phyloP scores from a whole-genome alignment of 2,113 vertebrate genomes.

The Gymnogyps californianus region DNA sequence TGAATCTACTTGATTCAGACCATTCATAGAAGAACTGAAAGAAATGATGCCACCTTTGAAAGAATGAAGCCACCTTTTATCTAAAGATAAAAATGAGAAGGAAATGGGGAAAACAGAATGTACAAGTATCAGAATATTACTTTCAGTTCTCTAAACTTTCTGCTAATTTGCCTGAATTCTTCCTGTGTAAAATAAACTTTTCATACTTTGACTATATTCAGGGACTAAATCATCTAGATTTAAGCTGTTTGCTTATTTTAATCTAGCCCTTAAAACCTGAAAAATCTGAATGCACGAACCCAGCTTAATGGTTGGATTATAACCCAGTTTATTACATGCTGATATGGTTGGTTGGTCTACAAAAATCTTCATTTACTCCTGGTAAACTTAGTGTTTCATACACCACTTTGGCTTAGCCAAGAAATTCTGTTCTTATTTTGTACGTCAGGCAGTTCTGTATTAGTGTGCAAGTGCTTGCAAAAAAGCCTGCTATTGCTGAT shows the following conservation, averaged over 20 bases:
- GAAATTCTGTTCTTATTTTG: background rate
- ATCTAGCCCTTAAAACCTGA: background rate
- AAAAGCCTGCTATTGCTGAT: background rate
- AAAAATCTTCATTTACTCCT: background rate
- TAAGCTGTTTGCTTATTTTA: background rate
- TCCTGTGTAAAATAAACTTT: background rate
- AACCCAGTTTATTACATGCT: background rate
- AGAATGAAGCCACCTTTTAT: background rate
- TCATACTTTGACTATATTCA: background rate
- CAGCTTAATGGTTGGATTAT: background rate
- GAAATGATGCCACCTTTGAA: background rate
- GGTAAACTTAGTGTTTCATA: background rate
- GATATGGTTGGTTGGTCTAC: background rate
- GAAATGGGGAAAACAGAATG: background rate
- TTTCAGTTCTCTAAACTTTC: background rate
- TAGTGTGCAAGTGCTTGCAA: background rate
- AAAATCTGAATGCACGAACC: background rate
- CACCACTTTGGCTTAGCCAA: background rate
- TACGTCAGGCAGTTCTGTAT: background rate
- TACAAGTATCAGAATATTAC: background rate
- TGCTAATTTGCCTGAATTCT: background rate
- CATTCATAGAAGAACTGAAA: background rate
- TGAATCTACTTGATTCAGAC: background rate
- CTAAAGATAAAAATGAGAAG: background rate
- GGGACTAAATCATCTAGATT: background rate